phyloP scores from a whole-genome alignment of 1,140 invertebrate species.

The Drosophila carrolli region DNA sequence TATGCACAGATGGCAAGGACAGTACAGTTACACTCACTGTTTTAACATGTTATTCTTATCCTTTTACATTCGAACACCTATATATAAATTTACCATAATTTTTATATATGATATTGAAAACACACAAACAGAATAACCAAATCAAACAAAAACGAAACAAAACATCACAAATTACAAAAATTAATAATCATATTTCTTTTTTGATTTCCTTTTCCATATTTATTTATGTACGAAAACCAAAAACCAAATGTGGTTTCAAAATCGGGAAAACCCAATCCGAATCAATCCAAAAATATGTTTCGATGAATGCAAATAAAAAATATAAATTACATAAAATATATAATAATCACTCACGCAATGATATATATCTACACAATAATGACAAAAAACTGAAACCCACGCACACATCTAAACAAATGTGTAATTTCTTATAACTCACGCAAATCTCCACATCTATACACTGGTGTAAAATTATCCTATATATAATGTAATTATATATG shows the following conservation, averaged over 20 bases:
- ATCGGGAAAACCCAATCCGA: constrained; percentile 77
- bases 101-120: constrained; percentile 17
- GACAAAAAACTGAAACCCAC: constrained; percentile 33
- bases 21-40: constrained; percentile 41
- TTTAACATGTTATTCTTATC: constrained; percentile 36
- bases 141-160: constrained; percentile 41
- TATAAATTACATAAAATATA: constrained; percentile 58
- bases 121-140: constrained; percentile 24
- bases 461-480: constrained; percentile 26
- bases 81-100: constrained; percentile 19
- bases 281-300: constrained; percentile 67
- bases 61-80: constrained; percentile 35
- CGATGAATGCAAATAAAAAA: constrained; percentile 75
- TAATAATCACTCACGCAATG: constrained; percentile 67
- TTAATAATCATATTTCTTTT: constrained; percentile 84
- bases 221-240: constrained; percentile 84
- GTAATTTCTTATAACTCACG: constrained; percentile 49
- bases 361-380: constrained; percentile 44
- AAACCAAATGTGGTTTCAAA: constrained; percentile 84
- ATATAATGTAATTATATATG: constrained; percentile 18
- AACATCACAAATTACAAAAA: constrained; percentile 73
- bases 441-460: constrained; percentile 29
- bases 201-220: constrained; percentile 85
- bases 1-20: constrained; percentile 47
- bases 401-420: constrained; percentile 62